Percentiles rank a stretch among this genome's conserved stretches.
phyloP scores from a whole-genome alignment of 2,113 vertebrate genomes.

The Zosterops hypoxanthus region DNA sequence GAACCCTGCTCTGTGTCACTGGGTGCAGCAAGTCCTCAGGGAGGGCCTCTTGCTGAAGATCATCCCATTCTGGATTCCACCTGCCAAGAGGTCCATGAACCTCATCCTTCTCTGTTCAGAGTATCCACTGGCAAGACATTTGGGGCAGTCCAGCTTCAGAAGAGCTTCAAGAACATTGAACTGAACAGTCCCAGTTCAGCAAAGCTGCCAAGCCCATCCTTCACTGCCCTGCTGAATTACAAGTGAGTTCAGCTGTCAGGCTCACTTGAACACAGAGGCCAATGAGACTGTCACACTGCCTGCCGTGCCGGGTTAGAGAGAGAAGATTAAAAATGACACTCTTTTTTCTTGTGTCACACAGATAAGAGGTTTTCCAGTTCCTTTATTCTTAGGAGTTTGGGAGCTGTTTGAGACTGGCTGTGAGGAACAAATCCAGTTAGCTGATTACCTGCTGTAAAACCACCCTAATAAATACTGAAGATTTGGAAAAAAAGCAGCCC shows the following conservation, averaged over 20 bases:
- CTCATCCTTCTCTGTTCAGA: neutral
- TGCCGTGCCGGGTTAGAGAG: neutral
- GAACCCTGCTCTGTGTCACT: neutral
- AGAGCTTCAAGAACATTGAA: neutral
- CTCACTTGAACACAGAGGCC: neutral
- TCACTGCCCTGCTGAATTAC: neutral
- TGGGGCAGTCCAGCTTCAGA: neutral
- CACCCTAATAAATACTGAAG: neutral
- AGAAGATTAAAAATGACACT: neutral
- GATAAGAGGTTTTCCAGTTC: neutral
- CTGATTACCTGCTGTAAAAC: neutral
- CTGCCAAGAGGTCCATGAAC: no score
- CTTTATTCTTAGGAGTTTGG: neutral
- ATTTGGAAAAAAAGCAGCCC: neutral
- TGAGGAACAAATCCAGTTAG: neutral
- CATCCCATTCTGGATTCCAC: neutral
- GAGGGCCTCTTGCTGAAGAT: fast-evolving
- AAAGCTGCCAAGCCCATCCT: neutral
- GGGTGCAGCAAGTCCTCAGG: neutral
- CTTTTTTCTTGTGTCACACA: neutral
- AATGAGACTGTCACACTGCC: neutral
- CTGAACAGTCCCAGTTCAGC: neutral
- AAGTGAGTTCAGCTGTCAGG: fast-evolving
- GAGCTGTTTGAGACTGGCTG: neutral
- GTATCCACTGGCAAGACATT: neutral